phyloP scores from a whole-genome alignment of 2,888 invertebrate species.

The Trachelus tabidus region DNA sequence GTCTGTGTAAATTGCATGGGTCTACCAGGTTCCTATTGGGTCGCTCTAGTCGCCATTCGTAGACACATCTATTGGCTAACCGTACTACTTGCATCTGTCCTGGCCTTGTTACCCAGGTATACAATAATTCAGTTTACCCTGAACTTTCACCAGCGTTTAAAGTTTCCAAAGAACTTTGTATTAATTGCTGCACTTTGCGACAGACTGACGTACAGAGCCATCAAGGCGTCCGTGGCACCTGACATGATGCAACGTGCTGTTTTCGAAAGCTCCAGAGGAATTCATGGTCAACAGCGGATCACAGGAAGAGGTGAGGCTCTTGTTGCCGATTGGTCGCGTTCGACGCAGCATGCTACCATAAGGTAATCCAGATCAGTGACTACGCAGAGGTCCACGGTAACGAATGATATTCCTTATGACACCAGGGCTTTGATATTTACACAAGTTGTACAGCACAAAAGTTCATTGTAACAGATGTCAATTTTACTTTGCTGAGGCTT shows the following conservation, averaged over 20 bases:
- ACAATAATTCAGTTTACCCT: slow-evolving; percentile 13
- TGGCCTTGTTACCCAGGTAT: slow-evolving; percentile 87
- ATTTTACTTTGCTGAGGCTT: too few species aligned
- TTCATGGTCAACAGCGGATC: slow-evolving; percentile 46
- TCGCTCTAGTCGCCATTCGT: slow-evolving; percentile 81
- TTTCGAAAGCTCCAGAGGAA: slow-evolving; percentile 50
- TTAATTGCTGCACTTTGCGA: too few species aligned
- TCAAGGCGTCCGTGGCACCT: slow-evolving; percentile 78
- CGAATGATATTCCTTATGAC: too few species aligned
- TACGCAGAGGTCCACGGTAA: too few species aligned
- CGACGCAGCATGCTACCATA: slow-evolving; percentile 61
- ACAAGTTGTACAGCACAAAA: too few species aligned
- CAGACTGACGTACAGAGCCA: slow-evolving; percentile 77
- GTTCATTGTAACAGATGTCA: too few species aligned
- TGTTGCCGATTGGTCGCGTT: slow-evolving; percentile 61
- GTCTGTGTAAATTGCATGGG: slow-evolving; percentile 84
- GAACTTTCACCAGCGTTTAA: neutral
- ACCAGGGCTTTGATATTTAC: too few species aligned
- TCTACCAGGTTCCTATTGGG: slow-evolving; percentile 89
- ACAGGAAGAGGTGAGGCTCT: slow-evolving; percentile 50
- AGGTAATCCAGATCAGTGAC: slow-evolving; percentile 42
- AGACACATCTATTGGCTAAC: slow-evolving; percentile 86
- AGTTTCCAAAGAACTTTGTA: too few species aligned
- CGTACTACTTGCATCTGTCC: slow-evolving; percentile 79
- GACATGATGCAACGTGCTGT: slow-evolving; percentile 81